These are phyloP conservation scores for Sialis fuliginosa DNA, from an alignment of 2,888 invertebrate genomes.

Conservation along the genomic window DNA sequence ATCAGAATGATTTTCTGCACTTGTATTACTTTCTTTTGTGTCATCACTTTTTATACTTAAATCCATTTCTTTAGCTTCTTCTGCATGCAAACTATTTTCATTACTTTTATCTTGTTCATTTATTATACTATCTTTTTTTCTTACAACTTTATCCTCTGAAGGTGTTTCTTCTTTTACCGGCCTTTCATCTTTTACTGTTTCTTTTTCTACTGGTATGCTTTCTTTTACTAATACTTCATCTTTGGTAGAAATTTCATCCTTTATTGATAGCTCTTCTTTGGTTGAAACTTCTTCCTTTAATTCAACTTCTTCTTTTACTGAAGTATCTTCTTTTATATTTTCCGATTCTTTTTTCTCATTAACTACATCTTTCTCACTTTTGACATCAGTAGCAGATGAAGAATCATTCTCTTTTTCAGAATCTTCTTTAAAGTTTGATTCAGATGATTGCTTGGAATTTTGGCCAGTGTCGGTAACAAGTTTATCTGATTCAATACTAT, in stretches of 20 bases:
- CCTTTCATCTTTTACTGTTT: conserved; percentile 10
- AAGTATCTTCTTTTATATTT: conserved; percentile 8
- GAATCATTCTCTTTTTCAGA: conserved; percentile 13
- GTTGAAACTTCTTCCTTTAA: not conserved
- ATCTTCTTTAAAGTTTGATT: conserved; percentile 11
- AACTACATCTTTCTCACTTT: conserved; percentile 10
- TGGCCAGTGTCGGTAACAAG: conserved; percentile 36
- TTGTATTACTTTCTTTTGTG: no score
- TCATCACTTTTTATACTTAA: no score
- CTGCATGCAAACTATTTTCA: no score
- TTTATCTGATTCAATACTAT: conserved; percentile 37
- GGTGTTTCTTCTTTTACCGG: conserved; percentile 8
- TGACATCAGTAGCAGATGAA: conserved; percentile 9
- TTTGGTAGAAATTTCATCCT: conserved; percentile 16
- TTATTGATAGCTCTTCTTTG: conserved; percentile 14
- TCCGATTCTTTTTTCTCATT: conserved; percentile 10
- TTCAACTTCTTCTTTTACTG: conserved; percentile 7
- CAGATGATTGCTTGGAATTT: conserved; percentile 9
- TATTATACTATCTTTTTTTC: no score
- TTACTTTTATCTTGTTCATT: no score
- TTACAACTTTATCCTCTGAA: conserved; percentile 6
- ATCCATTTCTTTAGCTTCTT: no score
- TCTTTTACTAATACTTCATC: conserved; percentile 13
- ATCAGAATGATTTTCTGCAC: no score
- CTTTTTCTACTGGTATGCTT: conserved; percentile 16